phyloP scores from a whole-genome alignment of 2,797 vertebrate species.

The Antennarius maculatus region DNA sequence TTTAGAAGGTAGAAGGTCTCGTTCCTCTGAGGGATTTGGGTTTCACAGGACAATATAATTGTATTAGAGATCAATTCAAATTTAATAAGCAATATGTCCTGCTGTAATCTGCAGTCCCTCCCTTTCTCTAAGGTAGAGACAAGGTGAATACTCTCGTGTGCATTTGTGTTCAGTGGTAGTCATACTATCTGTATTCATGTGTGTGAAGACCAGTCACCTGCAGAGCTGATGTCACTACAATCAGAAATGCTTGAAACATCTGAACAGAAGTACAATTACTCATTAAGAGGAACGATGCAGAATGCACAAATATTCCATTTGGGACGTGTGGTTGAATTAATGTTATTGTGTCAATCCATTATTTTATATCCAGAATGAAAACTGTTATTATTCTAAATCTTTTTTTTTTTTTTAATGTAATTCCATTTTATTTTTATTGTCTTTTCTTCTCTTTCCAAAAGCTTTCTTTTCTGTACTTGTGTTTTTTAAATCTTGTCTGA shows the following conservation, averaged over 20 bases:
- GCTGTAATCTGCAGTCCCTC: constrained; percentile 71
- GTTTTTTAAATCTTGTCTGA: background rate
- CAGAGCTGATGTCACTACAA: background rate
- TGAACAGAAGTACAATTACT: background rate
- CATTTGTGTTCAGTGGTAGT: constrained; percentile 23
- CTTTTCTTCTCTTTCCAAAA: too few relatives aligned
- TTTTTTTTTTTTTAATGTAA: background rate
- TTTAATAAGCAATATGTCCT: constrained; percentile 67
- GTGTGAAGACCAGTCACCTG: background rate
- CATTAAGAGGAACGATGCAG: too few relatives aligned
- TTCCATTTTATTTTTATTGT: background rate
- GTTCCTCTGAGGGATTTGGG: constrained; percentile 67
- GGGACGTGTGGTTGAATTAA: background rate
- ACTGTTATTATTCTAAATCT: background rate
- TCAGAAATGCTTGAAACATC: too few relatives aligned
- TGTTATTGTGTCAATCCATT: background rate
- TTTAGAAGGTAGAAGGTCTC: constrained; percentile 62
- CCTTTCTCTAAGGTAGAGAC: constrained; percentile 42
- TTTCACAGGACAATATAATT: constrained; percentile 71
- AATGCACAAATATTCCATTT: too few relatives aligned
- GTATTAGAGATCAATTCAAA: constrained; percentile 78
- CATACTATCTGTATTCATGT: constrained; percentile 5
- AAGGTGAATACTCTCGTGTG: constrained; percentile 31
- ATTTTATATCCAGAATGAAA: background rate
- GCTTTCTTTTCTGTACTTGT: background rate